These are phyloP conservation scores for Lota lota DNA, from an alignment of 2,113 vertebrate genomes.

Conservation along the genomic window DNA sequence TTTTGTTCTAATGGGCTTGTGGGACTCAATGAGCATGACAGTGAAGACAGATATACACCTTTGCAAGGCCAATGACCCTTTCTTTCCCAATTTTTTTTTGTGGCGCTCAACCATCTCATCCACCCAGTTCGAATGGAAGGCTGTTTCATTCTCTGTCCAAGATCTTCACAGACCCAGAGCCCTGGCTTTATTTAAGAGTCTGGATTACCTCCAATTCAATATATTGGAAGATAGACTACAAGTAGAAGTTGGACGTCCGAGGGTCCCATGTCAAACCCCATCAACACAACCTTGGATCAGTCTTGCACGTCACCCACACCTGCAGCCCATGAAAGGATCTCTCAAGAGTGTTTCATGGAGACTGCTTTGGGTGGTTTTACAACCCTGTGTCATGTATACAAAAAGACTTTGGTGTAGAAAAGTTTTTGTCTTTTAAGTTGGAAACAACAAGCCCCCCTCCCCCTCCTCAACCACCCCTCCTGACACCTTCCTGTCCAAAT, in stretches of 20 bases:
- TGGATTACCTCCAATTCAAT: not conserved
- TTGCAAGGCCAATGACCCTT: not conserved
- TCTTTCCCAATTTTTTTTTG: conserved; percentile 21
- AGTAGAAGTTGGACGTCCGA: not conserved
- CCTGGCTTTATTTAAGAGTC: not conserved
- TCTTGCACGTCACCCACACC: not conserved
- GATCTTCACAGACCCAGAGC: conserved; percentile 27
- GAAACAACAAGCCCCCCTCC: too few species aligned
- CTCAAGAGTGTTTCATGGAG: not conserved
- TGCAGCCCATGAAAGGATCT: not conserved
- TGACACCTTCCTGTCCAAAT: too few species aligned
- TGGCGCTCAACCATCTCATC: conserved; percentile 16
- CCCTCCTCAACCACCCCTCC: too few species aligned
- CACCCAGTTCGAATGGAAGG: conserved; percentile 8
- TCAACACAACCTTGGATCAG: not conserved
- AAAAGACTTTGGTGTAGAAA: too few species aligned
- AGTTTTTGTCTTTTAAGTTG: too few species aligned
- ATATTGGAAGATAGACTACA: not conserved
- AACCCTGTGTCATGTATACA: too few species aligned
- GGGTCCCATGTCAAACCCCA: not conserved
- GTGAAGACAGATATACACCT: not conserved
- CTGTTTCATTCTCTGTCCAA: conserved; percentile 4
- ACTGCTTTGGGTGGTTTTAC: not conserved
- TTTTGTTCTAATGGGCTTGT: too few species aligned
- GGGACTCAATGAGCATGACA: too few species aligned